Evolutionary conservation across 2,888 invertebrate species (phyloP).

Genomic region (Rhagonycha fulva): DNA sequence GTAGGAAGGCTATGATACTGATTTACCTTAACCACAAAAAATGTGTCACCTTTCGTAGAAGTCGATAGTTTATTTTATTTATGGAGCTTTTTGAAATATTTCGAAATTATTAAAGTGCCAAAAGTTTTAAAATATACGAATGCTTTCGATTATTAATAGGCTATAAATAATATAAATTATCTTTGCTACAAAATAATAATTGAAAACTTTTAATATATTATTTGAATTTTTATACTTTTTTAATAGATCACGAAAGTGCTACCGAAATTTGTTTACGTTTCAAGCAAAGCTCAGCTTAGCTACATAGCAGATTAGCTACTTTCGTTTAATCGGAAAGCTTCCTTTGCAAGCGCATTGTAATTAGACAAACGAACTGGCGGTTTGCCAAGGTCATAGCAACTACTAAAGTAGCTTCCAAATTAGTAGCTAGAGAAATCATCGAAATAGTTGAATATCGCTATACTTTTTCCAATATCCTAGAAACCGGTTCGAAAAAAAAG

Average conservation of each 20-base stretch:
- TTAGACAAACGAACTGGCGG: neutral
- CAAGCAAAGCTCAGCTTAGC: neutral
- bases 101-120: slow-evolving; percentile 16
- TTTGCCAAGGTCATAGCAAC: neutral
- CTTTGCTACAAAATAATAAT: neutral
- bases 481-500: neutral
- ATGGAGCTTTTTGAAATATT: slow-evolving; percentile 20
- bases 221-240: neutral
- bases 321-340: neutral
- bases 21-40: slow-evolving; percentile 34
- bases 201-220: neutral
- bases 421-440: neutral
- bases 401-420: neutral
- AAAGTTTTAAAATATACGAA: neutral
- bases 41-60: slow-evolving; percentile 33
- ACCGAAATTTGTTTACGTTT: neutral
- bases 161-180: neutral
- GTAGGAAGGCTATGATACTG: slow-evolving; percentile 35
- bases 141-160: slow-evolving; percentile 4
- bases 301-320: neutral
- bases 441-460: neutral
- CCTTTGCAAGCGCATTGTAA: neutral
- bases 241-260: neutral
- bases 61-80: slow-evolving; percentile 22
- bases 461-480: neutral